A percentile compares a stretch with the other conserved stretches of the same genome.
Evolutionary conservation across 2,888 invertebrate genomes (phyloP).

Genomic region (Drosophila helvetica): DNA sequence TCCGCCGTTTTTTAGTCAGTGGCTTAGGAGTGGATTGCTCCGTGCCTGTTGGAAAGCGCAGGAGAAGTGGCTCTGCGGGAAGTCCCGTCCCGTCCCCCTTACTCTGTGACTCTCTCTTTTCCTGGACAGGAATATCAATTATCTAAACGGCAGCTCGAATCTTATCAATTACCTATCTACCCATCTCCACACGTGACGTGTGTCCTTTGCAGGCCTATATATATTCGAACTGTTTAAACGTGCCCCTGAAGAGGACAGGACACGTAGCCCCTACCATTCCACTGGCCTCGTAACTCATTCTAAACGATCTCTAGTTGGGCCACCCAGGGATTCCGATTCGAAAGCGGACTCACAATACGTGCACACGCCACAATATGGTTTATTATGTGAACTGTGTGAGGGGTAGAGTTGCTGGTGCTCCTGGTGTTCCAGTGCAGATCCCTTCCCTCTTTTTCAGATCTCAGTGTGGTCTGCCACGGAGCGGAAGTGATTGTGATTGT

Average conservation of each 20-base stretch:
- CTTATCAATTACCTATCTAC: constrained; percentile 68
- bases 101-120: constrained; percentile 22
- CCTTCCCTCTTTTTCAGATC: constrained; percentile 8
- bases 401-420: constrained; percentile 3
- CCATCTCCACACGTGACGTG: constrained; percentile 66
- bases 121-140: constrained; percentile 73
- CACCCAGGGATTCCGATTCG: constrained; percentile 54
- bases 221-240: constrained; percentile 34
- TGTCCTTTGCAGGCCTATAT: constrained; percentile 37
- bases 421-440: background rate
- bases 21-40: constrained; percentile 16
- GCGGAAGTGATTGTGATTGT: constrained; percentile 60
- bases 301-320: constrained; percentile 62
- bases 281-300: constrained; percentile 70
- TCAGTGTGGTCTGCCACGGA: constrained; percentile 34
- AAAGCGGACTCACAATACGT: constrained; percentile 50
- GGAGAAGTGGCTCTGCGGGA: constrained; percentile 59
- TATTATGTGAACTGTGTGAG: constrained; percentile 51
- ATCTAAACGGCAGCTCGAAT: constrained; percentile 46
- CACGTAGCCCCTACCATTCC: constrained; percentile 48
- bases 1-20: constrained; percentile 62
- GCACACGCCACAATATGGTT: constrained; percentile 65
- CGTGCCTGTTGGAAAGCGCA: background rate
- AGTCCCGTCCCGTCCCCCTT: constrained; percentile 14
- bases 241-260: constrained; percentile 33